phyloP scores from a whole-genome alignment of 2,797 vertebrate genomes.

The Coccyzus lansbergi region DNA sequence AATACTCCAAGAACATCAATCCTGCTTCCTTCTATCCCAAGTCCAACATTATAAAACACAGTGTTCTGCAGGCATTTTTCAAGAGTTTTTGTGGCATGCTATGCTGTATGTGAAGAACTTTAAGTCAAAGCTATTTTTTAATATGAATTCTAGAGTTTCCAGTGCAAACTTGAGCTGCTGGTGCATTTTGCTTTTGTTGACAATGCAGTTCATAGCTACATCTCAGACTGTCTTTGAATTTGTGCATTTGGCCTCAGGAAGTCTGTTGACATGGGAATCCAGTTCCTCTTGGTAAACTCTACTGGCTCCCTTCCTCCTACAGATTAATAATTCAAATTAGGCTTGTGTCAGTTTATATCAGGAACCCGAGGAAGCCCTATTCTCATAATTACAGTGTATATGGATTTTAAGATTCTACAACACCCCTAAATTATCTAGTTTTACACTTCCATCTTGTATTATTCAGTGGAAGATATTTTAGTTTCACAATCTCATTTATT shows the following conservation, averaged over 20 bases:
- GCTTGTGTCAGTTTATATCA: neutral
- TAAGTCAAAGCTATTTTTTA: neutral
- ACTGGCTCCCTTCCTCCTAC: neutral
- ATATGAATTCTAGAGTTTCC: neutral
- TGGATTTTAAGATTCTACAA: neutral
- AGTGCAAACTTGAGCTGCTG: neutral
- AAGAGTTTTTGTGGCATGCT: neutral
- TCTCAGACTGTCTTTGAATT: neutral
- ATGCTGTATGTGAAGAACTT: neutral
- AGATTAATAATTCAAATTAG: neutral
- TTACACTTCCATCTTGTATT: neutral
- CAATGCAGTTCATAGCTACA: neutral
- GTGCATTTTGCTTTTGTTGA: neutral
- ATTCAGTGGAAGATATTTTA: neutral
- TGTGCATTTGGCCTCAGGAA: neutral
- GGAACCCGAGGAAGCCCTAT: neutral
- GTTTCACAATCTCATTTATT: neutral
- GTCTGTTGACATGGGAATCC: neutral
- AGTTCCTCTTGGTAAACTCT: neutral
- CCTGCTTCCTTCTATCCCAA: neutral
- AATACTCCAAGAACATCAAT: neutral
- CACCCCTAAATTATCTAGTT: neutral
- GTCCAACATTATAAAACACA: neutral
- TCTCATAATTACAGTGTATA: neutral
- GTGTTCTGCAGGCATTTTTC: neutral